Evolutionary conservation across 2,888 invertebrate species (phyloP), one percentile per base, ranked within the genome.

Genomic region (Bruchidius siliquastri): DNA sequence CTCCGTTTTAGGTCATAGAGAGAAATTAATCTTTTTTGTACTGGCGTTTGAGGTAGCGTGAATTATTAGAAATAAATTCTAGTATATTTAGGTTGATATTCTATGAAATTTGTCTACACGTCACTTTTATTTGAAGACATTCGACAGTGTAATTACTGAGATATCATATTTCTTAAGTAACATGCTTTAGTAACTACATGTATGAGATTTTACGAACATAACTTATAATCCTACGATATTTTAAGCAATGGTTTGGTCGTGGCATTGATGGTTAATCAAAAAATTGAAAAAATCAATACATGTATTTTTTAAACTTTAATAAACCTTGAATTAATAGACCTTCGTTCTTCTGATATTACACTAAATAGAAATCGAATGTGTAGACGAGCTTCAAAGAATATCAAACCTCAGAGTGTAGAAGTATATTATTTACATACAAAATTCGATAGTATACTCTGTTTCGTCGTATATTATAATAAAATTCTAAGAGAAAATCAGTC

Each of bases 401-500:
- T 49, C 49, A 49, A 49, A 3, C 49, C 18, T 13, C 13, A 18
- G 49, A 49, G 49, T 13, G 49, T 49, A 49, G 49, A 49, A 49
- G 49, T 49, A 49, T 49, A 49, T 49, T 49, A 49, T 49, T 49
- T 49, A 49, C 49, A 49, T 49, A 49, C 49, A 49, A 49, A 49
- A 49, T 49, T 49, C 49, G 49, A 49, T 49, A 49, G 49, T 49
- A 49, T 49, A 49, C 49, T 49, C 49, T 49, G 49, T 49, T 49
- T 49, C 13, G 49, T 49, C 49, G 49, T 74, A 68, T 74, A 72
- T 74, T 70, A 67, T 78, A 77, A 77, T 77, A 78, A 78, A 76
- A 83, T 82, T 84, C 85, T 86, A 86, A 49, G 85, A 84, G 82
- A 86, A 87, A 87, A 87, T 87, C 87, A 87, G 87, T 87, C 87